Percentiles rank a stretch among this genome's conserved stretches.
These are phyloP conservation scores for Ganaspis brasiliensis DNA, from an alignment of 2,888 invertebrate genomes.

Conservation along the genomic window DNA sequence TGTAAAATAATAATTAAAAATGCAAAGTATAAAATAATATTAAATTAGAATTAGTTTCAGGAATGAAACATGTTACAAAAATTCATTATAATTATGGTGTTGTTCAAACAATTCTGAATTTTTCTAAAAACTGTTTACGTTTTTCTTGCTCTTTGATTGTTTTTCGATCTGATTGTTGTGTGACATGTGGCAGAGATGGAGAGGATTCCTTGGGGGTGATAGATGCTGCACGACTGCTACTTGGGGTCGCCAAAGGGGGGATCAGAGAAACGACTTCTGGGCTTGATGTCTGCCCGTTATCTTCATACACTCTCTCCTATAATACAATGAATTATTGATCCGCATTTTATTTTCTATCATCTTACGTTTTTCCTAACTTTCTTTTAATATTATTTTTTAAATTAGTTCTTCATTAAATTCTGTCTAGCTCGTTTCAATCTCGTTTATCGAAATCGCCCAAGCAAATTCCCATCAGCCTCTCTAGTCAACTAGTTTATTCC, in stretches of 20 bases:
- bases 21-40: not conserved
- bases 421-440: constrained; percentile 40
- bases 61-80: not conserved
- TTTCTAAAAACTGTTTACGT: not conserved
- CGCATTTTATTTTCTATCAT: constrained; percentile 57
- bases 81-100: not conserved
- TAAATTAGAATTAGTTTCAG: not conserved
- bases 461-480: constrained; percentile 35
- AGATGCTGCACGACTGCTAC: constrained; percentile 82
- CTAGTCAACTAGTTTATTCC: constrained; percentile 6
- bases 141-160: constrained; percentile 44
- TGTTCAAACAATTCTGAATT: not conserved
- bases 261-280: constrained; percentile 87
- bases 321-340: constrained; percentile 75
- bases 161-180: constrained; percentile 56
- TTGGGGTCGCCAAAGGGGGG: constrained; percentile 84
- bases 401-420: constrained; percentile 40
- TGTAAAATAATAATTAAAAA: too few species aligned
- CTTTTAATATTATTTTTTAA: constrained; percentile 39
- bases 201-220: constrained; percentile 82
- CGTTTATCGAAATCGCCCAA: constrained; percentile 32
- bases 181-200: constrained; percentile 82
- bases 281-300: constrained; percentile 80
- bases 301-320: constrained; percentile 77
- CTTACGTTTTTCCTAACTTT: constrained; percentile 44